Evolutionary conservation across 2,888 invertebrate genomes (phyloP).

Genomic region (Chrysopilus asiliformis): DNA sequence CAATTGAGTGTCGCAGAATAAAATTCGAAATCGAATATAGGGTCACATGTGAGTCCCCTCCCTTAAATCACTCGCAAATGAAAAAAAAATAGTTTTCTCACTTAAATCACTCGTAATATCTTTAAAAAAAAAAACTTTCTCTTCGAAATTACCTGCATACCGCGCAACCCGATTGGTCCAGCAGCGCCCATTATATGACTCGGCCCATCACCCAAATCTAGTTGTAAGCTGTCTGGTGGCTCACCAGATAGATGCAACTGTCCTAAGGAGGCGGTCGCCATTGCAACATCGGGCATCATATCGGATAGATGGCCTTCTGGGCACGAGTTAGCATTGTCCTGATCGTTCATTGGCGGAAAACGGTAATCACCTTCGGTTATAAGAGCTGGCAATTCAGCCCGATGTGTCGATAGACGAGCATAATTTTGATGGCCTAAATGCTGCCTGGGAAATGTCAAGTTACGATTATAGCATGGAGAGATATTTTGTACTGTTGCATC

Average conservation of each 20-base stretch:
- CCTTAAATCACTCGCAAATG: too few species aligned
- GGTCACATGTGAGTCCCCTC: too few species aligned
- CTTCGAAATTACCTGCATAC: slow-evolving; percentile 29
- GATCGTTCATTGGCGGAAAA: slow-evolving; percentile 22
- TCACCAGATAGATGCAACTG: slow-evolving; percentile 46
- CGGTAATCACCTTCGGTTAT: slow-evolving; percentile 48
- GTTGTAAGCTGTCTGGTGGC: slow-evolving; percentile 46
- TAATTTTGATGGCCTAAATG: slow-evolving; percentile 18
- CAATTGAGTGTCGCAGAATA: too few species aligned
- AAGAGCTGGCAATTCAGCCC: slow-evolving; percentile 49
- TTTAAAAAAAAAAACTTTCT: too few species aligned
- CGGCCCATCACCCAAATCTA: slow-evolving; percentile 77
- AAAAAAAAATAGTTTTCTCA: too few species aligned
- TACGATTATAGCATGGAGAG: slow-evolving; percentile 42
- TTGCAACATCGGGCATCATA: slow-evolving; percentile 85
- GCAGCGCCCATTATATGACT: slow-evolving; percentile 42
- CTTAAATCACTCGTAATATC: too few species aligned
- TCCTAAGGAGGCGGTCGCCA: slow-evolving; percentile 67
- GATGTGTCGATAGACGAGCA: slow-evolving; percentile 31
- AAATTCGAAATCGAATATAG: too few species aligned
- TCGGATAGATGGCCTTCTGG: slow-evolving; percentile 62
- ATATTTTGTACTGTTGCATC: slow-evolving; percentile 26
- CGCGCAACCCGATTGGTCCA: slow-evolving; percentile 28
- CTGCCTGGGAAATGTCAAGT: slow-evolving; percentile 49
- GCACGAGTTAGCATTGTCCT: slow-evolving; percentile 38